phyloP scores from a whole-genome alignment of 2,113 vertebrate species.

The Scatophagus argus region DNA sequence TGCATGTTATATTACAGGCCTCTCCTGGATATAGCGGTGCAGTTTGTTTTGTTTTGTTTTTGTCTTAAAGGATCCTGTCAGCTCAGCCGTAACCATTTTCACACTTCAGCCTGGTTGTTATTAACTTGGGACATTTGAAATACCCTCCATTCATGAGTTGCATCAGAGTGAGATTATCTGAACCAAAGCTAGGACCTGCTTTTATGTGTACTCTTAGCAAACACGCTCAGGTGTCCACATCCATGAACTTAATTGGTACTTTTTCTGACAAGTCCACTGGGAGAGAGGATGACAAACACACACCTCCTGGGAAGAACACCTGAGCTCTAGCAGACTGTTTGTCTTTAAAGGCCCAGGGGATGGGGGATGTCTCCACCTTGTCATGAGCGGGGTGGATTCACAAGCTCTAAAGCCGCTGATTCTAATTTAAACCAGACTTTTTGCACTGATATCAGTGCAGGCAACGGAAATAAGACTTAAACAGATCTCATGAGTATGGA shows the following conservation, averaged over 20 bases:
- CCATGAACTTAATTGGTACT: slow-evolving; percentile 63
- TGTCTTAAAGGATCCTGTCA: too few species aligned
- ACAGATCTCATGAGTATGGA: slow-evolving; percentile 66
- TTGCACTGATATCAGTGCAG: slow-evolving; percentile 22
- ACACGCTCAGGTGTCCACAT: not conserved
- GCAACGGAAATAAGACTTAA: slow-evolving; percentile 57
- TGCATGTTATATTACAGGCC: too few species aligned
- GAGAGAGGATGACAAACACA: slow-evolving; percentile 71
- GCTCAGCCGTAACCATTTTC: not conserved
- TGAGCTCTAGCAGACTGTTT: slow-evolving; percentile 66
- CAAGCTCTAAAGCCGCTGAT: slow-evolving; percentile 22
- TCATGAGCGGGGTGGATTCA: slow-evolving; percentile 23
- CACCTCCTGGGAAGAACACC: slow-evolving; percentile 59
- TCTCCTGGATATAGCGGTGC: too few species aligned
- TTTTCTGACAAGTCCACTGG: slow-evolving; percentile 51
- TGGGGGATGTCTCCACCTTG: slow-evolving; percentile 10
- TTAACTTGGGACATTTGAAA: not conserved
- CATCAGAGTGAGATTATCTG: not conserved
- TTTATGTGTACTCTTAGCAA: slow-evolving; percentile 1
- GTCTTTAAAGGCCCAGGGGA: slow-evolving; percentile 64
- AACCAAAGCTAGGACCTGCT: not conserved
- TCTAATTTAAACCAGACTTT: slow-evolving; percentile 22
- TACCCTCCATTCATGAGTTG: not conserved
- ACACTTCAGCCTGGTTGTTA: not conserved
- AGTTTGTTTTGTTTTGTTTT: too few species aligned